These are phyloP conservation scores for Brachirus orientalis DNA, from an alignment of 2,113 vertebrate species.

Conservation along the genomic window DNA sequence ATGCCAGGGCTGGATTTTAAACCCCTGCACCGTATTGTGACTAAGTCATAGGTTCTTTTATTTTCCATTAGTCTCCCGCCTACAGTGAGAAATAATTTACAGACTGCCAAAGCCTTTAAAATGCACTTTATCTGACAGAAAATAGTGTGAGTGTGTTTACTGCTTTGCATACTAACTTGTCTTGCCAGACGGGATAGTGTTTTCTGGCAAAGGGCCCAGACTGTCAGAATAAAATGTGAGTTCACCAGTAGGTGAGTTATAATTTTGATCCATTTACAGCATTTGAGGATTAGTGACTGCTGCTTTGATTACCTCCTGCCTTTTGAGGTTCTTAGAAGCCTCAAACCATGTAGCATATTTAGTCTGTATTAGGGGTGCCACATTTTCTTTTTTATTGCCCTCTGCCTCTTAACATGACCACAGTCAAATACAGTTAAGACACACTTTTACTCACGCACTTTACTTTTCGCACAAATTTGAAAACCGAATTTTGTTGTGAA, in stretches of 20 bases:
- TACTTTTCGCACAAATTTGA: no score
- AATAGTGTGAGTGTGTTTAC: conserved; percentile 26
- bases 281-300: conserved; percentile 39
- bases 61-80: neutral
- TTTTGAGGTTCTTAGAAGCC: conserved; percentile 38
- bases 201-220: conserved; percentile 16
- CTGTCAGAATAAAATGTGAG: neutral
- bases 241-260: conserved; percentile 30
- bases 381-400: no score
- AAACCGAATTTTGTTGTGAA: no score
- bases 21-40: neutral
- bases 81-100: conserved; percentile 9
- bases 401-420: no score
- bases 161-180: conserved; percentile 36
- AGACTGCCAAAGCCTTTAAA: conserved; percentile 1
- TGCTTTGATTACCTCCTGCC: conserved; percentile 36
- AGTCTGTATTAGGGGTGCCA: no score
- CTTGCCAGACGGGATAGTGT: conserved; percentile 12
- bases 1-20: conserved; percentile 15
- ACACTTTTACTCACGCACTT: no score
- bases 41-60: conserved; percentile 9
- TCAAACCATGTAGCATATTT: neutral
- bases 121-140: neutral
- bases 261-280: conserved; percentile 43
- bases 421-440: no score